Base-by-base conservation (phyloP, 2,113 vertebrate genomes). In the Aspidoscelis tigris region DNA sequence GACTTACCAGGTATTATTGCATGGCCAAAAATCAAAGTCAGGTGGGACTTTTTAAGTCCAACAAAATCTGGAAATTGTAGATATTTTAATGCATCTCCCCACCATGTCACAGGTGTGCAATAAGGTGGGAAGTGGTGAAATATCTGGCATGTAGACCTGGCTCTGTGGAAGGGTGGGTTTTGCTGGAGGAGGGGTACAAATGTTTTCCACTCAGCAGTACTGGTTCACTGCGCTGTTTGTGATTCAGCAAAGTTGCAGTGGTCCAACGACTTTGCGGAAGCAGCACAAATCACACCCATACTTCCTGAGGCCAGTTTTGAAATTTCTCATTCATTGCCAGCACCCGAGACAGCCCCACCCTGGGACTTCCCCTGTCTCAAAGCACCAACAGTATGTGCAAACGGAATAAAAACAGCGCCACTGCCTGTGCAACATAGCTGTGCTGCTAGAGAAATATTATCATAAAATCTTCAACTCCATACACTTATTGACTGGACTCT, bases 221-320 rank as follows among this genome's bases (percentile, higher is more conserved):
- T 44, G 9, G 10, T 33, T 50, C 64, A 39, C 24, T 39, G 26
- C 10, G 43, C 21, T 21, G 5, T 7, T 61, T 14, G 18, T 78
- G 82, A 71, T 84, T 84, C 82, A 84, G 66, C 82, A 84, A 11
- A 78, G 44, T 24, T 41, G 74, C 74, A 10, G 14, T 21, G 7
- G 10, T 26, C 43, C 50, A 77, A 43, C 76, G 3, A 18, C n/a
- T 82, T 47, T 82, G 72, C 43, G 22, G 43, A 74, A 33, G 43
- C 58, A 9, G 70, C 12, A 18, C 3, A 11, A 39, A 14, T 76
- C 53, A 55, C 83, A 78, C 83, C 83, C 83, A 61, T 22, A 55
- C 75, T 78, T 77, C 75, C 83, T 84, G 76, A 61, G 20, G 39
- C 20, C 3, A 7, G 68, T 72, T 84, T 65, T 65, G 41, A 78